Conservation (phyloP, 2,113 vertebrate species). For the Noctilio leporinus region DNA sequence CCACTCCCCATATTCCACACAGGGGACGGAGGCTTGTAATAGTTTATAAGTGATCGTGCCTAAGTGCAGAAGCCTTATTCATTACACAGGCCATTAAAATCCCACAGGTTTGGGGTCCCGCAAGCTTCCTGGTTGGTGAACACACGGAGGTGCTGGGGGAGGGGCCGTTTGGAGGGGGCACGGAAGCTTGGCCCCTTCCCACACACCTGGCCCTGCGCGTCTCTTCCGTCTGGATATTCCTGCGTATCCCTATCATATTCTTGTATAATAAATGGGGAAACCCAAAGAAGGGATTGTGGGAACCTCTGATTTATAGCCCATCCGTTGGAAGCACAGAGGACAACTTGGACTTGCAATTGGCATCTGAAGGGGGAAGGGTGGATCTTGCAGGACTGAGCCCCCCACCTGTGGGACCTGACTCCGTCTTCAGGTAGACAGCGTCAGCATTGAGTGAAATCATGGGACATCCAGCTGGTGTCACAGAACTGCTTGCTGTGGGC, state of each 20-base stretch:
- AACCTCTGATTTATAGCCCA: neutral
- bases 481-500: neutral
- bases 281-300: neutral
- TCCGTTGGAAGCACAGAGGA: neutral
- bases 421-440: too few species aligned
- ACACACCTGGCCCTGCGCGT: neutral
- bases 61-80: neutral
- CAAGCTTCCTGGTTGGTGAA: neutral
- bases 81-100: neutral
- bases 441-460: neutral
- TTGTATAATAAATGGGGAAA: neutral
- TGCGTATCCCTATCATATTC: neutral
- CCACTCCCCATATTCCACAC: neutral
- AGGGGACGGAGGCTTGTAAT: neutral
- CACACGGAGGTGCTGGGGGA: too few species aligned
- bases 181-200: neutral
- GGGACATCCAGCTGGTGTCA: neutral
- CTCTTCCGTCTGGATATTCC: neutral
- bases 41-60: neutral
- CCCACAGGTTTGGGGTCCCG: neutral
- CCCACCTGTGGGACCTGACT: neutral
- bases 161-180: accelerated
- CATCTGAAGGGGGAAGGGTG: neutral
- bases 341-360: neutral
- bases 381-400: neutral